Base-by-base conservation (phyloP, 1,140 invertebrate species). In the Caenorhabditis tropicalis region DNA sequence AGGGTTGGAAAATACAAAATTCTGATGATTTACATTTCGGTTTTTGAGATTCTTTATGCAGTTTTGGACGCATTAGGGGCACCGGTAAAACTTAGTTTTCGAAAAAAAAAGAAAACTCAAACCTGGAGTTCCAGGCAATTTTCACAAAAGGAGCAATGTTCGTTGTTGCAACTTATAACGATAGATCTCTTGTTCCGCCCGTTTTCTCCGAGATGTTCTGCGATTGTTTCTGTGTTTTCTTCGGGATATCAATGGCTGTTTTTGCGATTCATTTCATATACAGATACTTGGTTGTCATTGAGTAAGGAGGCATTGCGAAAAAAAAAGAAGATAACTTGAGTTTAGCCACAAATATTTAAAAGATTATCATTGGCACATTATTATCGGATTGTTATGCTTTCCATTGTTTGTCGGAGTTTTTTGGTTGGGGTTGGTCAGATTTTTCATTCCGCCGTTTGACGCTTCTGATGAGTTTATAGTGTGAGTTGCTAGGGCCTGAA, bases 231-330 rank as follows among this genome's bases (percentile, higher is more conserved):
- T 65, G 29, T 16, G 58, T 65, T 15, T 65, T 65, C 15, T 65
- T 33, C 31, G 58, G 58, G n/a, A 65, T 65, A 2, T 65, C 58
- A 33, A 36, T 65, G 58, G 58, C 58, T 15, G 36, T 65, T 27
- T 65, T 65, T 65, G 58, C 58, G 3, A 33, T 65, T 19, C 58
- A 65, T 65, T 65, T 65, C 19, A 65, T 65, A 27, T 65, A 65
- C 31, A 33, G 58, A 65, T 65, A 33, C 15, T 15, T 65, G n/a
- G 58, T 65, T 36, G 29, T 65, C 2, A 65, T 29, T 21, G 58
- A 19, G 58, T 65, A n/a, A n/a, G n/a, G 31, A 65, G 16, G 3
- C 19, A 19, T 51, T 3, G 10, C 19, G 29, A 19, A 36, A 65
- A 10, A 16, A 33, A 5, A 6, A 5, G 5, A 43, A 12, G 39